Conservation (phyloP, 1,140 invertebrate species). For the Dreissena polymorpha region DNA sequence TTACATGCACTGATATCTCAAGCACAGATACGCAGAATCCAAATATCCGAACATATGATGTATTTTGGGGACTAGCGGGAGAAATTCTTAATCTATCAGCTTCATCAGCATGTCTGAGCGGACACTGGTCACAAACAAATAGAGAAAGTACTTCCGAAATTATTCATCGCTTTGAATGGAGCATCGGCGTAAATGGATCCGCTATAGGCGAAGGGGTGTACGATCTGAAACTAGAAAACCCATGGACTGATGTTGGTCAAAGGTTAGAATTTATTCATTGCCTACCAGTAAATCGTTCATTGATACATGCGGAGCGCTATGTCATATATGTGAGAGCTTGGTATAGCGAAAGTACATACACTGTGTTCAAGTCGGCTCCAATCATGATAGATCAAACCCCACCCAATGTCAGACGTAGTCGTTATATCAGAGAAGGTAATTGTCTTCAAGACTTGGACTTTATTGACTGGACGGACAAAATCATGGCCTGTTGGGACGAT, state of each 20-base stretch:
- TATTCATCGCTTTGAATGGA: slow-evolving; percentile 35
- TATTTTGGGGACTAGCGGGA: background rate
- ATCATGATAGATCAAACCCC: slow-evolving; percentile 21
- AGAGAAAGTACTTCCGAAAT: background rate
- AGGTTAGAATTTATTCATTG: slow-evolving; percentile 13
- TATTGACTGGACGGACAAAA: slow-evolving; percentile 3
- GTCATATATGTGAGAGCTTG: slow-evolving; percentile 21
- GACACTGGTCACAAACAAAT: background rate
- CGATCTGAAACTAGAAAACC: slow-evolving; percentile 9
- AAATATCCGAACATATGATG: background rate
- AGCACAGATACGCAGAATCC: background rate
- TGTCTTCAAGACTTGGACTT: slow-evolving; percentile 20
- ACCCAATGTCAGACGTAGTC: slow-evolving; percentile 7
- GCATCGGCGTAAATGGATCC: slow-evolving; percentile 11
- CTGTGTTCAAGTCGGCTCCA: slow-evolving; percentile 1
- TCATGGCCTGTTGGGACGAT: slow-evolving; percentile 52
- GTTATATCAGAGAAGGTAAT: background rate
- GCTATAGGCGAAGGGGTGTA: slow-evolving; percentile 14
- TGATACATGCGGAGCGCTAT: background rate
- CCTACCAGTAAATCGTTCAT: slow-evolving; percentile 2
- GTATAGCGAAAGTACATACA: background rate
- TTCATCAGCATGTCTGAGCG: slow-evolving; percentile 22
- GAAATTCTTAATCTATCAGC: background rate
- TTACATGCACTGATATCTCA: background rate
- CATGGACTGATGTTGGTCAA: slow-evolving; percentile 25